Evolutionary conservation across 1,140 invertebrate genomes (phyloP).

Genomic region (Danaus melanippus): DNA sequence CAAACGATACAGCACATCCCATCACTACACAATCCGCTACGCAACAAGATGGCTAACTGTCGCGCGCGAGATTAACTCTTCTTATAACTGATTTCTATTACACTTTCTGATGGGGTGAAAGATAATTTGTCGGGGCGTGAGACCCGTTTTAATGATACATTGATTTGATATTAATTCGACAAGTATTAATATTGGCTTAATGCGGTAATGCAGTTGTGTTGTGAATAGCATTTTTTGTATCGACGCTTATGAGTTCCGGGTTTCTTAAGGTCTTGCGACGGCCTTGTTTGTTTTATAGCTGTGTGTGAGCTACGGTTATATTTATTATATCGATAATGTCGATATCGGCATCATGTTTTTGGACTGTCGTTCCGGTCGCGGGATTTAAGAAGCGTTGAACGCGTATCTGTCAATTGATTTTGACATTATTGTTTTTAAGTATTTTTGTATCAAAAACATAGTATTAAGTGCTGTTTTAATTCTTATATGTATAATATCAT

Average conservation of each 20-base stretch:
- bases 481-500: no score
- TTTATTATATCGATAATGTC: no score
- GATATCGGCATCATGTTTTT: no score
- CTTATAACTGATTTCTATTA: conserved; percentile 69
- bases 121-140: conserved; percentile 63
- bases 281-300: no score
- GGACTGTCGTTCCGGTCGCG: no score
- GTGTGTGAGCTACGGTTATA: no score
- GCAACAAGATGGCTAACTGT: conserved; percentile 62
- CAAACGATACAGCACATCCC: conserved; percentile 9
- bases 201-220: conserved; percentile 45
- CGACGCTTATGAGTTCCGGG: conserved; percentile 25
- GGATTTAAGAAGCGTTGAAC: no score
- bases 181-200: conserved; percentile 44
- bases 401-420: no score
- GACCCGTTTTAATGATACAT: conserved; percentile 64
- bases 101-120: conserved; percentile 65
- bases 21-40: conserved; percentile 33
- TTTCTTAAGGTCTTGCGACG: no score
- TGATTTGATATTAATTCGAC: conserved; percentile 69
- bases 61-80: conserved; percentile 61
- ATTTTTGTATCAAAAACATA: no score
- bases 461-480: no score
- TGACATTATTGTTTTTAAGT: no score
- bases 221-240: conserved; percentile 44